A percentile compares a stretch with the other conserved stretches of the same genome.
phyloP scores from a whole-genome alignment of 2,888 invertebrate species.

The Julus scandinavius region DNA sequence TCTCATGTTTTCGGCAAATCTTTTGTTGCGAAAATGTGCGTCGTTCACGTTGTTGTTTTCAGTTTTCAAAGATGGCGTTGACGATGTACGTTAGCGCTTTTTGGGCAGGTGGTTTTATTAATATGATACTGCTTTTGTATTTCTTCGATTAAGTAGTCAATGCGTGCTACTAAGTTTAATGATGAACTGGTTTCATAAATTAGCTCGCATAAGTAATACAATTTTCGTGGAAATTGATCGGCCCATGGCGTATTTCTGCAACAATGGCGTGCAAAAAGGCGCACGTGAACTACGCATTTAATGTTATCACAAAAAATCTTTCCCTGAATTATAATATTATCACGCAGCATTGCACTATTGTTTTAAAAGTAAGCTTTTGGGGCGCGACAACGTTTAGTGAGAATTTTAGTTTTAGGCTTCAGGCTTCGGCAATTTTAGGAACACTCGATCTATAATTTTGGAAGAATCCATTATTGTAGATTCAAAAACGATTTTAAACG shows the following conservation, averaged over 20 bases:
- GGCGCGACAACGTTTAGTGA: too few relatives aligned
- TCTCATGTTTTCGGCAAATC: neutral
- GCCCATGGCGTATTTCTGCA: neutral
- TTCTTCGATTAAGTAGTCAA: neutral
- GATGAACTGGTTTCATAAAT: neutral
- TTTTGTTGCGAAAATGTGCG: neutral
- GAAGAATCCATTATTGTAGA: too few relatives aligned
- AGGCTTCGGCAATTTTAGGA: too few relatives aligned
- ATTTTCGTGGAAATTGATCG: neutral
- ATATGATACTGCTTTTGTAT: neutral
- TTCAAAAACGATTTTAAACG: too few relatives aligned
- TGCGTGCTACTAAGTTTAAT: neutral
- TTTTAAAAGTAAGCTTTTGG: too few relatives aligned
- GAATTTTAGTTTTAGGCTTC: too few relatives aligned
- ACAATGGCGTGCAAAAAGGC: neutral
- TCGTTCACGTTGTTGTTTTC: neutral
- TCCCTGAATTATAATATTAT: too few relatives aligned
- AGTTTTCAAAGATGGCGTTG: neutral
- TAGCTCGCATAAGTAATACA: neutral
- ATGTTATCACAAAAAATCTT: too few relatives aligned
- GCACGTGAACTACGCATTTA: too few relatives aligned
- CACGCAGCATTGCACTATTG: too few relatives aligned
- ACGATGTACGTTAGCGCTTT: neutral
- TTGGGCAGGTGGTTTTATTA: neutral
- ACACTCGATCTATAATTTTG: too few relatives aligned